Percentiles rank a stretch among this genome's conserved stretches.
phyloP scores from a whole-genome alignment of 2,888 invertebrate genomes.

The Amphimallon solstitiale region DNA sequence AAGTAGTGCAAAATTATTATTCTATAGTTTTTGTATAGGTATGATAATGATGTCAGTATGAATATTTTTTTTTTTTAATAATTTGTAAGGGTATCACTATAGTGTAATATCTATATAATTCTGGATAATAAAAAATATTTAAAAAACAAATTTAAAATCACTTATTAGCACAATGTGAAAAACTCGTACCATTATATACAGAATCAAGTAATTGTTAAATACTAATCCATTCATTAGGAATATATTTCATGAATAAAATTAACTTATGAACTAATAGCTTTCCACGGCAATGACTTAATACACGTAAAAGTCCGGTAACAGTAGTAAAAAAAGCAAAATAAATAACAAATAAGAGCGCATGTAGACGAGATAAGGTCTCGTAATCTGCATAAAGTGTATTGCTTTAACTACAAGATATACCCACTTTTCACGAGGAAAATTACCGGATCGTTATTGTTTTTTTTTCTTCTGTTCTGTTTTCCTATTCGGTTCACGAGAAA shows the following conservation, averaged over 20 bases:
- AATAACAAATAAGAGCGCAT: constrained; percentile 20
- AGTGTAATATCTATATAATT: too few relatives aligned
- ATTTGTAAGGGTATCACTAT: too few relatives aligned
- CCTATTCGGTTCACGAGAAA: too few relatives aligned
- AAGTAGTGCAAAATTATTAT: too few relatives aligned
- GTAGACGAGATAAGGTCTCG: constrained; percentile 16
- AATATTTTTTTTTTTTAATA: too few relatives aligned
- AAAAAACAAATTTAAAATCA: too few relatives aligned
- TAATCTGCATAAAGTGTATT: constrained; percentile 14
- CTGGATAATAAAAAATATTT: too few relatives aligned
- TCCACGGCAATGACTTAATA: too few relatives aligned
- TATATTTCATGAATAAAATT: constrained; percentile 29
- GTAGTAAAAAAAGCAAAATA: constrained; percentile 20
- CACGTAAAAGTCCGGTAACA: not conserved
- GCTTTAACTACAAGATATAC: constrained; percentile 18
- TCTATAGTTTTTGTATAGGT: too few relatives aligned
- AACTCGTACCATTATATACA: not conserved
- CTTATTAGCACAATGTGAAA: too few relatives aligned
- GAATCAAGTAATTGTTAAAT: constrained; percentile 19
- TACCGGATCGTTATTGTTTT: not conserved
- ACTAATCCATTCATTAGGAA: constrained; percentile 14
- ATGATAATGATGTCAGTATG: too few relatives aligned
- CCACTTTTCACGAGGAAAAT: constrained; percentile 2
- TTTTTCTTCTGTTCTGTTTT: too few relatives aligned
- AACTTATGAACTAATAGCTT: constrained; percentile 9